phyloP scores from a whole-genome alignment of 2,888 invertebrate genomes.

The Drosophila robusta region DNA sequence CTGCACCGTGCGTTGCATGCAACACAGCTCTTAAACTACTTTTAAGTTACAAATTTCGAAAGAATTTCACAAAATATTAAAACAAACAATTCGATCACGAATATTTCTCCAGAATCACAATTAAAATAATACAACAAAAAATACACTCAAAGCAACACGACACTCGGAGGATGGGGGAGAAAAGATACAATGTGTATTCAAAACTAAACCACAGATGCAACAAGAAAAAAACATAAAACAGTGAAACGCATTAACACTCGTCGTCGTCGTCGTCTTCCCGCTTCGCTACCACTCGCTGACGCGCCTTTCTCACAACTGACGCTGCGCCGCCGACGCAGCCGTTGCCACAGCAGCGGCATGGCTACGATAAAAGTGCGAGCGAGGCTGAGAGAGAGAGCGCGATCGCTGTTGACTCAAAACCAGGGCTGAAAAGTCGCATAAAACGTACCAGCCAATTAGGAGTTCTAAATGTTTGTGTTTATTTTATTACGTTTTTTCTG shows the following conservation, averaged over 20 bases:
- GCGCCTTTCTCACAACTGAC: slow-evolving; percentile 62
- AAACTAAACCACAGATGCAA: slow-evolving; percentile 46
- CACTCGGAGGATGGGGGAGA: slow-evolving; percentile 4
- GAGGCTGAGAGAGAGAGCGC: slow-evolving; percentile 12
- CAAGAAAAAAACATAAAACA: slow-evolving; percentile 33
- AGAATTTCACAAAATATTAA: slow-evolving; percentile 15
- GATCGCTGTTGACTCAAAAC: slow-evolving; percentile 34
- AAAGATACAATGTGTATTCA: slow-evolving; percentile 15
- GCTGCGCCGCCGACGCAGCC: slow-evolving; percentile 55
- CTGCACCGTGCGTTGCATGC: slow-evolving; percentile 47
- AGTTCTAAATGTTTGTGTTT: neutral
- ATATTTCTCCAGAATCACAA: slow-evolving; percentile 2
- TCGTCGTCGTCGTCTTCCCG: slow-evolving; percentile 39
- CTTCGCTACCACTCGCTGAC: slow-evolving; percentile 43
- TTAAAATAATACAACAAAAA: slow-evolving; percentile 19
- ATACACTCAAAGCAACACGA: slow-evolving; percentile 12
- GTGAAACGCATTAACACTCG: slow-evolving; percentile 38
- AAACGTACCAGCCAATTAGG: slow-evolving; percentile 23
- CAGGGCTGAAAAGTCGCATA: slow-evolving; percentile 38
- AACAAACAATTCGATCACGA: slow-evolving; percentile 13
- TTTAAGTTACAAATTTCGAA: slow-evolving; percentile 11
- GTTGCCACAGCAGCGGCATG: slow-evolving; percentile 39
- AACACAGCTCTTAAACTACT: slow-evolving; percentile 22
- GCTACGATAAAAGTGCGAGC: slow-evolving; percentile 38
- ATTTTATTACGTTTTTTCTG: neutral